Conservation (phyloP, 2,113 vertebrate species). For the Siphamia tubifer region DNA sequence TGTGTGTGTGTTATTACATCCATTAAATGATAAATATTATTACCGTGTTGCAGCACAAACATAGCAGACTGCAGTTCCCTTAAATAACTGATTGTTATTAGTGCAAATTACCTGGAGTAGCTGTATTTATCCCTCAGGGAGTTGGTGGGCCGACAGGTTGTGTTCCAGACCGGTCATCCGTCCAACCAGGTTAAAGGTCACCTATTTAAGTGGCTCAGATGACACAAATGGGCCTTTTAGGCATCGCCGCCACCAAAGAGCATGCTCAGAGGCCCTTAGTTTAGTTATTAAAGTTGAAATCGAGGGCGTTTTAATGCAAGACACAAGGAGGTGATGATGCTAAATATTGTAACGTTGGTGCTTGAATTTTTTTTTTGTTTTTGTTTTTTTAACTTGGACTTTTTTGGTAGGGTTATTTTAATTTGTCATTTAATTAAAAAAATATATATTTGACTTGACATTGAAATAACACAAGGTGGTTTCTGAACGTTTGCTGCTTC, state of each 20-base stretch:
- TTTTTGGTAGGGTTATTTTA: neutral
- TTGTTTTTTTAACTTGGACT: neutral
- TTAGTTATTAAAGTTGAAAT: constrained; percentile 13
- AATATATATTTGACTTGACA: neutral
- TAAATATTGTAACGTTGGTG: neutral
- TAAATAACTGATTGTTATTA: constrained; percentile 60
- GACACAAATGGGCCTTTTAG: constrained; percentile 68
- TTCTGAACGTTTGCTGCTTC: no score
- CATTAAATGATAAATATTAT: constrained; percentile 23
- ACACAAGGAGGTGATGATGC: neutral
- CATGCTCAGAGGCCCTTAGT: neutral
- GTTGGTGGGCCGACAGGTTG: constrained; percentile 29
- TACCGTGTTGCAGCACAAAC: constrained; percentile 29
- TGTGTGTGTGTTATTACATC: neutral
- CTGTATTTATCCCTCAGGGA: constrained; percentile 48
- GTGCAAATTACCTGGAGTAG: constrained; percentile 46
- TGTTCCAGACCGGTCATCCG: constrained; percentile 58
- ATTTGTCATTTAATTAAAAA: neutral
- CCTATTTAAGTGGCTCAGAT: constrained; percentile 61
- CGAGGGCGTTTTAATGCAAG: neutral
- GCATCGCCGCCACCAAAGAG: constrained; percentile 34
- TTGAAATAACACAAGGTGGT: no score
- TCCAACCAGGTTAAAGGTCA: constrained; percentile 71
- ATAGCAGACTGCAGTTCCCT: constrained; percentile 19
- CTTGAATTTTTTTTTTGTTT: neutral